Conservation (phyloP, 92 coral and sea anemone species). For the Epizoanthus illoricatus region DNA sequence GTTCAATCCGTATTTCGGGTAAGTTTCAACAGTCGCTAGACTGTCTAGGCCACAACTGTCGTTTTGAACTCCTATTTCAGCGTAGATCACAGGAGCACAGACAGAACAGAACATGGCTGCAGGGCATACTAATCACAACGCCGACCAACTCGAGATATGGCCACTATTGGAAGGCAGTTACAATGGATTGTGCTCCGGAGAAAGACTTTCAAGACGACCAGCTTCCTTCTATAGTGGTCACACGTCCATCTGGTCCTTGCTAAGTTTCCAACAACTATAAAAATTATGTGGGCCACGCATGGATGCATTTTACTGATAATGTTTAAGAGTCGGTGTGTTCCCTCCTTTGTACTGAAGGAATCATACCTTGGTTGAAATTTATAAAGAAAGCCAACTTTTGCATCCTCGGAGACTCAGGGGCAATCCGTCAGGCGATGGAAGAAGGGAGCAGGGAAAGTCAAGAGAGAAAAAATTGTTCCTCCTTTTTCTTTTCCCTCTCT, state of each 20-base stretch:
- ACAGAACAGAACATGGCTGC: neutral
- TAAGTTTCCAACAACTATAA: no score
- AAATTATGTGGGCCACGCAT: no score
- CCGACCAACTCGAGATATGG: conserved; percentile 1
- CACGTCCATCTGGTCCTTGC: neutral
- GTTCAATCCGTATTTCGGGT: conserved; percentile 18
- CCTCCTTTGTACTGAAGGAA: no score
- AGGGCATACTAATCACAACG: neutral
- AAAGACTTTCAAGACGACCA: neutral
- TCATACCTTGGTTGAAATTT: no score
- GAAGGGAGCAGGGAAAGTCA: no score
- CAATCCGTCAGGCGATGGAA: no score
- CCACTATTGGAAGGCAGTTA: conserved; percentile 27
- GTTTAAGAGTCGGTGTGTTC: no score
- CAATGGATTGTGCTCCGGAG: neutral
- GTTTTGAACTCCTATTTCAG: conserved; percentile 11
- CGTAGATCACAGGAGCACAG: neutral
- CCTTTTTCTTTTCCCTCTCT: no score
- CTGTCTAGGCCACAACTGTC: conserved; percentile 16
- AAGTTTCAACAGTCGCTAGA: conserved; percentile 1
- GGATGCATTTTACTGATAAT: no score
- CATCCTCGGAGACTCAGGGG: no score
- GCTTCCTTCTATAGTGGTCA: conserved; percentile 18
- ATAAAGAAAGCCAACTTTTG: no score
- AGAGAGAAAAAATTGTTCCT: no score